Evolutionary conservation across 2,888 invertebrate species (phyloP).

Genomic region (Dicycla oo): DNA sequence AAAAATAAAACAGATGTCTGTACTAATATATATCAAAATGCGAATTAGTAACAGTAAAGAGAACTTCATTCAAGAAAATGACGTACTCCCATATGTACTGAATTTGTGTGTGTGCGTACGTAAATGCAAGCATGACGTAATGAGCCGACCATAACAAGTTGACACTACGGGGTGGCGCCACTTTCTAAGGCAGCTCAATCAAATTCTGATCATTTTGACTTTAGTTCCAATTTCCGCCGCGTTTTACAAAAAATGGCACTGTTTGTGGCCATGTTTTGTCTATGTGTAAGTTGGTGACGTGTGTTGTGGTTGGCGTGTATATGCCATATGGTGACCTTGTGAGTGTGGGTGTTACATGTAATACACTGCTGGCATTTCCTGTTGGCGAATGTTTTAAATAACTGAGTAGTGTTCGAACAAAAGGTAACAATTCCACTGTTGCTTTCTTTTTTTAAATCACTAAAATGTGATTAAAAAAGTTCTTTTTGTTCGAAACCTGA

Average conservation of each 20-base stretch:
- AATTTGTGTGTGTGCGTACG: neutral
- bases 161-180: slow-evolving; percentile 28
- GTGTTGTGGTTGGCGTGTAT: slow-evolving; percentile 32
- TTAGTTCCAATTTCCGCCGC: slow-evolving; percentile 26
- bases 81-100: slow-evolving; percentile 30
- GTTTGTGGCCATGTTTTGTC: neutral
- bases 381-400: slow-evolving; percentile 55
- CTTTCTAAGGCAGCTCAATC: neutral
- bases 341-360: slow-evolving; percentile 43
- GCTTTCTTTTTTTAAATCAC: too few species aligned
- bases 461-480: too few species aligned
- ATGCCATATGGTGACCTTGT: slow-evolving; percentile 58
- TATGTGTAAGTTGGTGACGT: slow-evolving; percentile 43
- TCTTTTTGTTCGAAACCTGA: too few species aligned
- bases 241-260: slow-evolving; percentile 2
- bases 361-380: slow-evolving; percentile 58
- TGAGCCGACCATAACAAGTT: neutral
- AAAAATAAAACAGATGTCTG: slow-evolving; percentile 29
- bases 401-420: too few species aligned
- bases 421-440: too few species aligned
- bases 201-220: neutral
- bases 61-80: slow-evolving; percentile 50
- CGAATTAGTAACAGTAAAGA: slow-evolving; percentile 19
- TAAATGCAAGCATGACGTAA: slow-evolving; percentile 10
- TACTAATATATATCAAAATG: slow-evolving; percentile 29